Evolutionary conservation across 53 echinoderm and acorn worm species (phyloP), one percentile per base, ranked within the genome.

Genomic region (Holothuria leucospilota): DNA sequence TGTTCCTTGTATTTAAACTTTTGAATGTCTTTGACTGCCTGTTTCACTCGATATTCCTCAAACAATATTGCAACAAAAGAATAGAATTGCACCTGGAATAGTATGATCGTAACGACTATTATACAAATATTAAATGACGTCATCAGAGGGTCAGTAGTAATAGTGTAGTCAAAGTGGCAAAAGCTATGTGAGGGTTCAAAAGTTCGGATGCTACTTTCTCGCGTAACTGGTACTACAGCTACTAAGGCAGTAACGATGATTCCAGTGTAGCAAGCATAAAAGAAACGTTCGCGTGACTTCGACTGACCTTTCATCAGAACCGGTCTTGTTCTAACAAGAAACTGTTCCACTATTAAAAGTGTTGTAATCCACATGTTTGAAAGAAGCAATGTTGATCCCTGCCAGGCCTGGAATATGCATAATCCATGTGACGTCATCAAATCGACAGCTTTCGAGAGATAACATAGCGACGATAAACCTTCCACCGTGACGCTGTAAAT

Each of bases 101-200:
- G 51, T 23, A 82, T 46, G 62, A 68, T 62, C 16, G 71, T 82
- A 46, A 52, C 2, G 12, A 82, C n/a, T 42, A 87, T 34, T 13
- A 87, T 34, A n/a, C 52, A 59, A 16, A 90, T 41, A 42, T 69
- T 62, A 49, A 78, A 78, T 7, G 59, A 78, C 53, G 78, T 78
- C 78, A 78, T 78, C 21, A 78, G 12, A n/a, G 59, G 23, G 20
- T 78, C 78, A 78, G 25, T 56, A 26, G 52, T 51, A 3, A 58
- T 20, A 78, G 6, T 82, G 61, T 70, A 87, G 63, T 82, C 65
- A 42, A 90, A 71, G 27, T 87, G 87, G 53, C 91, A 90, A 72
- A 69, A 87, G 58, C 91, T 82, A 14, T 82, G 46, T 16, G 81
- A 51, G 20, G 81, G 80, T 65, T 87, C 91, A 71, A 62, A 82